Conservation (phyloP, 2,797 vertebrate species). For the Sebastes hopkinsi region DNA sequence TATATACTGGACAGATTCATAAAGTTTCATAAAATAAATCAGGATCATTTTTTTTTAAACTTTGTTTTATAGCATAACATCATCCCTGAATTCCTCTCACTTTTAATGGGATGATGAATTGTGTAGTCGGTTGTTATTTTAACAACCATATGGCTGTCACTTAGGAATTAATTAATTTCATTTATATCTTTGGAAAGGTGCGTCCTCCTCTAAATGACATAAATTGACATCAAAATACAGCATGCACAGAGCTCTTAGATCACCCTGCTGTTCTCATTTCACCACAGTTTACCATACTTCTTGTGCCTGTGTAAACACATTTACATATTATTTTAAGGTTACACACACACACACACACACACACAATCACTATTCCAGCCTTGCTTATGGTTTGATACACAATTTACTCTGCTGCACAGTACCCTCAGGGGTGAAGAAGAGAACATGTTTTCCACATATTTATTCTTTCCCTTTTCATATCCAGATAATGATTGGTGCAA, state of each 20-base stretch:
- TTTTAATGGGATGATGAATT: constrained; percentile 72
- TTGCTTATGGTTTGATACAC: constrained; percentile 13
- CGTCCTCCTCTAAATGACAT: constrained; percentile 22
- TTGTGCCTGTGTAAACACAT: constrained; percentile 24
- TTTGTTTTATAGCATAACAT: constrained; percentile 35
- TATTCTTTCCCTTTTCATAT: constrained; percentile 28
- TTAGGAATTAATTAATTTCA: constrained; percentile 64
- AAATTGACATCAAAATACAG: constrained; percentile 23
- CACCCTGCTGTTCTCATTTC: constrained; percentile 27
- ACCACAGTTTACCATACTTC: neutral
- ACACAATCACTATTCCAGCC: constrained; percentile 15
- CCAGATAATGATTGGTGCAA: constrained; percentile 18
- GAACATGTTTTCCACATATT: constrained; percentile 2
- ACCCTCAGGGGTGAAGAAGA: constrained; percentile 4
- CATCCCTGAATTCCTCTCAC: constrained; percentile 32
- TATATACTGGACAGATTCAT: neutral
- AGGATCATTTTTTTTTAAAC: neutral
- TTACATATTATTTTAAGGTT: constrained; percentile 27
- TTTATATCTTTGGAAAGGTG: constrained; percentile 50
- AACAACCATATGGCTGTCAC: constrained; percentile 68
- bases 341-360: neutral
- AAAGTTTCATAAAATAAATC: constrained; percentile 1
- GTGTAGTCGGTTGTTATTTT: constrained; percentile 44
- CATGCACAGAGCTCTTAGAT: constrained; percentile 4
- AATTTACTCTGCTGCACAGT: constrained; percentile 1